Base-by-base conservation (phyloP, 1,140 invertebrate genomes). In the Drosophila tropicalis region DNA sequence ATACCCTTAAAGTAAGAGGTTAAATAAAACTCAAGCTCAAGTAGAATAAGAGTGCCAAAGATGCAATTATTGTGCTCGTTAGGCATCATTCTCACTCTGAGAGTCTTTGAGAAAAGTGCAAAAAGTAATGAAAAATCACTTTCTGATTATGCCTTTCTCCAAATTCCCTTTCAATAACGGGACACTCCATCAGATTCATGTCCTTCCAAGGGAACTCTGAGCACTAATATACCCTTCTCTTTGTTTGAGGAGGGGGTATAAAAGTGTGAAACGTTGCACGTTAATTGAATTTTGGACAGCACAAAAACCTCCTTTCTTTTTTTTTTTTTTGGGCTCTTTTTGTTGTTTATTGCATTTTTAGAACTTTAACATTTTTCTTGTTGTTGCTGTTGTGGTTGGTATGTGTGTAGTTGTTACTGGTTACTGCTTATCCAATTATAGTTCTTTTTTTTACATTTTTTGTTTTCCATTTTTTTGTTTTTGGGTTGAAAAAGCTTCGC, bases 231-330 rank as follows among this genome's bases (percentile, higher is more conserved):
- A 51, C 17, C 44, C 44, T 51, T 7, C 10, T 12, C 12, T 47
- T 9, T 47, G 10, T 22, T 1, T 51, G 17, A 17, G 9, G 2
- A 34, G 3, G 10, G 7, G 44, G 17, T 51, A 51, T 5, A 63
- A 66, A 67, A 65, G 72, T 80, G 63, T 72, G 22, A 70, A 84
- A 68, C 67, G 36, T 47, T 47, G 76, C 61, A 58, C 41, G 70
- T 62, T 86, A 85, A 86, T 86, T 85, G 82, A 85, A 86, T 86
- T 86, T 81, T 5, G 54, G 47, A 64, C 57, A 61, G 34, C 40
- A 62, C 47, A 55, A 58, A 74, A 66, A 74, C 56, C 55, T 55
- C 32, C 63, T 58, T 41, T 13, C 1, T 29, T 5, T 29, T 29
- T 29, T 29, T 5, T 63, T 62, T n/a, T n/a, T 3, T n/a, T n/a